phyloP scores from a whole-genome alignment of 2,797 vertebrate species.

The Hemitrygon akajei region DNA sequence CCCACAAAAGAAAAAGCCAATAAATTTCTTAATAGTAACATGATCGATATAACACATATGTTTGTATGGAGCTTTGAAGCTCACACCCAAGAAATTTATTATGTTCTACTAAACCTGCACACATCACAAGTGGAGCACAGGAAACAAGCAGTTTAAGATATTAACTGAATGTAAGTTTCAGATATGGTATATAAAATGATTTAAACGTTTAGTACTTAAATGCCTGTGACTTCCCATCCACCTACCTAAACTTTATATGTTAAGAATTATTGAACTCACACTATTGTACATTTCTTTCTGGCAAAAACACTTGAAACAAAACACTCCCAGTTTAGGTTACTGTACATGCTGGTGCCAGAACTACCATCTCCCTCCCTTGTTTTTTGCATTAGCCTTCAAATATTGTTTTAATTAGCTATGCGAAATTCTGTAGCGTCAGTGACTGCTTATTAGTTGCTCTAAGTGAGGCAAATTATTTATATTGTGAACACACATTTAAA shows the following conservation, averaged over 20 bases:
- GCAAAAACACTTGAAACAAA: neutral
- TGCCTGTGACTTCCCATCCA: constrained; percentile 1
- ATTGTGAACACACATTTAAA: neutral
- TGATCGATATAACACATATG: constrained; percentile 24
- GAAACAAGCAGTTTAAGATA: constrained; percentile 1
- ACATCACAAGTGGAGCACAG: neutral
- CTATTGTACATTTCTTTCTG: neutral
- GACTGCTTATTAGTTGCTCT: neutral
- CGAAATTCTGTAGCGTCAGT: neutral
- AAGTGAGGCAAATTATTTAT: neutral
- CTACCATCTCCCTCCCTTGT: neutral
- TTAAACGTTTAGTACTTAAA: neutral
- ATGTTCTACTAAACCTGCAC: constrained; percentile 29
- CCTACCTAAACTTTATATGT: neutral
- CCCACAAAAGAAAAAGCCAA: constrained; percentile 9
- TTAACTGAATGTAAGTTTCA: constrained; percentile 11
- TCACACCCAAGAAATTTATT: neutral
- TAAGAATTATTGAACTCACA: neutral
- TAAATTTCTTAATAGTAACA: constrained; percentile 4
- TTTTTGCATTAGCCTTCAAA: neutral
- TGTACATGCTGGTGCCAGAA: neutral
- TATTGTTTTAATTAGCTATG: neutral
- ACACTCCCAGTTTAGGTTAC: neutral
- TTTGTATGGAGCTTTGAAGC: constrained; percentile 10
- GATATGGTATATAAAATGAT: neutral